Evolutionary conservation across 2,888 invertebrate genomes (phyloP).

Genomic region (Choristoneura rosaceana): DNA sequence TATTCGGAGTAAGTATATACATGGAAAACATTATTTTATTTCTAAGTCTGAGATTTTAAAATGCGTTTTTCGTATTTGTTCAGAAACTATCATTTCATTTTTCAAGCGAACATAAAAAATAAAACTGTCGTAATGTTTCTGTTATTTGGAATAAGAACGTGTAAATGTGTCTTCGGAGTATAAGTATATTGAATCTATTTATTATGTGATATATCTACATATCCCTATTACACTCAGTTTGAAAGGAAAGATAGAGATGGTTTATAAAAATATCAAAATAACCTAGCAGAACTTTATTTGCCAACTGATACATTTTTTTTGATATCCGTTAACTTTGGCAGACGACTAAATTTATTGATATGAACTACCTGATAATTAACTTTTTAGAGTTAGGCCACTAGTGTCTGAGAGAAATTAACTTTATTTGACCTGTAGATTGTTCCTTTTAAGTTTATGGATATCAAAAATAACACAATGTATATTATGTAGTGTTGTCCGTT

Average conservation of each 20-base stretch:
- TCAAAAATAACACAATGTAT: neutral
- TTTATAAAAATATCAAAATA: neutral
- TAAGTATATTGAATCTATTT: no score
- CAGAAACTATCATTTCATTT: neutral
- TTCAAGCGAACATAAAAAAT: neutral
- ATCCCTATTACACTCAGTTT: conserved; percentile 29
- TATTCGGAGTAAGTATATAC: no score
- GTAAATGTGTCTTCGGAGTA: no score
- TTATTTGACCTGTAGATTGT: no score
- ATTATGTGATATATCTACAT: conserved; percentile 40
- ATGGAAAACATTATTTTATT: neutral
- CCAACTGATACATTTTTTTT: neutral
- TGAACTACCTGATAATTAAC: no score
- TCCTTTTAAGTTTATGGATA: no score
- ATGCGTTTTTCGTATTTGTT: neutral
- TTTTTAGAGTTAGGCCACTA: no score
- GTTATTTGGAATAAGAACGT: neutral
- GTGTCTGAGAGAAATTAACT: no score
- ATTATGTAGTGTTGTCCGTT: neutral
- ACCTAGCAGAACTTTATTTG: conserved; percentile 12
- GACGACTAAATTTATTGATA: no score
- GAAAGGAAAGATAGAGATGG: conserved; percentile 11
- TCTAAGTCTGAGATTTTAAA: neutral
- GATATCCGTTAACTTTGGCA: no score
- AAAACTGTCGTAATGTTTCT: neutral